A percentile compares a stretch with the other conserved stretches of the same genome.
phyloP scores from a whole-genome alignment of 2,888 invertebrate genomes.

The Dorcus parallelipipedus region DNA sequence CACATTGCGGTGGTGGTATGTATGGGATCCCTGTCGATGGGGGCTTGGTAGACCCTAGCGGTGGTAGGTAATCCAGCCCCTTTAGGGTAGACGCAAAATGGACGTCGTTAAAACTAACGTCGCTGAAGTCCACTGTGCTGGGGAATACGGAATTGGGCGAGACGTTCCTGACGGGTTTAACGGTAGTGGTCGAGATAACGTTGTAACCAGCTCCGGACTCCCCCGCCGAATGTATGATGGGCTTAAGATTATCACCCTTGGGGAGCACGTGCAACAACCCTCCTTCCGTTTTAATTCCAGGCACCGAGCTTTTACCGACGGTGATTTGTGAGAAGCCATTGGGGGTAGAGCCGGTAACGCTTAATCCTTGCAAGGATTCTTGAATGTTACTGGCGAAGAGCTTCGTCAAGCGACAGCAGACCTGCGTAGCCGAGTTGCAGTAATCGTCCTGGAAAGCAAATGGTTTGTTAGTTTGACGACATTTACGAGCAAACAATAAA shows the following conservation, averaged over 20 bases:
- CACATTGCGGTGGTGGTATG: conserved; percentile 8
- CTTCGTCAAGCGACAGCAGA: conserved; percentile 46
- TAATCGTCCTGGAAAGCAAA: conserved; percentile 36
- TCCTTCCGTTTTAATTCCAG: conserved; percentile 28
- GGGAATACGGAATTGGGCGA: conserved; percentile 31
- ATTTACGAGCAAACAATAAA: too few species aligned
- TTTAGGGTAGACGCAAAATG: conserved; percentile 40
- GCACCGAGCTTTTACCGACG: conserved; percentile 37
- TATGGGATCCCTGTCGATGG: conserved; percentile 14
- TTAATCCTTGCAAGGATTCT: conserved; percentile 19
- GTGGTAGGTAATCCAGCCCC: conserved; percentile 47
- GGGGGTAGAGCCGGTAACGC: background rate
- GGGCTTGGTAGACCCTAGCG: conserved; percentile 29
- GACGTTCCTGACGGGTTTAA: conserved; percentile 40
- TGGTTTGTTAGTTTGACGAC: too few species aligned
- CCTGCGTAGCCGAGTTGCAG: conserved; percentile 46
- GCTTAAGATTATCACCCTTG: conserved; percentile 25
- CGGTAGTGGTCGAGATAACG: conserved; percentile 30
- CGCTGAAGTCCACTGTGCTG: conserved; percentile 41
- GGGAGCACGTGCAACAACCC: conserved; percentile 37
- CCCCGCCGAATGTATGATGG: conserved; percentile 35
- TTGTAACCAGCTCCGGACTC: conserved; percentile 34
- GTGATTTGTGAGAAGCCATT: conserved; percentile 17
- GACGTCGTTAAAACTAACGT: conserved; percentile 39
- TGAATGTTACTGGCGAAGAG: conserved; percentile 3